Evolutionary conservation across 35 echinoderm and acorn worm species (phyloP).

Genomic region (Ophiothrix spiculata): DNA sequence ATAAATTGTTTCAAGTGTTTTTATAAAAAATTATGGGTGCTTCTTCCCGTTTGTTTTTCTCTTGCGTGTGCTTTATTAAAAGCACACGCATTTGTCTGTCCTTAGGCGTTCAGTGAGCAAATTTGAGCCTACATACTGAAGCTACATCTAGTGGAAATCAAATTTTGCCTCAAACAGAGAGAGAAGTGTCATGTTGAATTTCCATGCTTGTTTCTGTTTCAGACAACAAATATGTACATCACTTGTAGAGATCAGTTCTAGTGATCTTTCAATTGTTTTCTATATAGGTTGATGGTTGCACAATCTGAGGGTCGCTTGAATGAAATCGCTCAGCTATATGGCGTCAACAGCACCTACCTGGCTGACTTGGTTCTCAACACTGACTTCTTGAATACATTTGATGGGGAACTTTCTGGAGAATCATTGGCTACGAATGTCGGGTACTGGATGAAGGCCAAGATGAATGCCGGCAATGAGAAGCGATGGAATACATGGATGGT

Average conservation of each 20-base stretch:
- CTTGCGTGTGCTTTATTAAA: too few relatives aligned
- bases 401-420: slow-evolving; percentile 15
- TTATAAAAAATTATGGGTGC: too few relatives aligned
- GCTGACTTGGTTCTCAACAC: slow-evolving; percentile 46
- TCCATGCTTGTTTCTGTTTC: neutral
- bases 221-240: neutral
- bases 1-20: too few relatives aligned
- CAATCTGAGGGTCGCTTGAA: neutral
- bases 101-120: too few relatives aligned
- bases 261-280: neutral
- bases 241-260: neutral
- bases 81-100: too few relatives aligned
- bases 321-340: slow-evolving; percentile 37
- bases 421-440: neutral
- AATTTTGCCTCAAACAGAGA: too few relatives aligned
- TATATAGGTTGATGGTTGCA: slow-evolving; percentile 38
- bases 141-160: too few relatives aligned
- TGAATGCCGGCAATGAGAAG: neutral
- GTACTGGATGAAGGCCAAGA: slow-evolving; percentile 39
- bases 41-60: too few relatives aligned
- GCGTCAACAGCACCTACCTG: slow-evolving; percentile 14
- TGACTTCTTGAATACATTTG: slow-evolving; percentile 40
- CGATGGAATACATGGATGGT: slow-evolving; percentile 72
- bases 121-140: too few relatives aligned
- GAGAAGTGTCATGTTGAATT: neutral